Base-by-base conservation (phyloP, 2,113 vertebrate genomes). In the Campylorhamphus procurvoides region DNA sequence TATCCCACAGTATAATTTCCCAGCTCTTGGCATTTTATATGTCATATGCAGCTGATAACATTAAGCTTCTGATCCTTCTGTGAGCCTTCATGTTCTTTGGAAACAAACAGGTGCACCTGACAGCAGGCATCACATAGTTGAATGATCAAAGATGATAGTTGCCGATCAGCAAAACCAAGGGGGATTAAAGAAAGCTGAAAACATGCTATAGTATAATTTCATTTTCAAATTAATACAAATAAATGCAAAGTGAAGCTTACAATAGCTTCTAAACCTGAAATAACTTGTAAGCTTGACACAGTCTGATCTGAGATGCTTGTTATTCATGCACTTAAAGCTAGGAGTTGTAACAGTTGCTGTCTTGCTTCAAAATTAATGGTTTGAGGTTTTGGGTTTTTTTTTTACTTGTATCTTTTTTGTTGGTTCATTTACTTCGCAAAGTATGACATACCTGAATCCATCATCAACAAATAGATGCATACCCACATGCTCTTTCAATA, bases 141-240 rank as follows among this genome's bases (percentile, higher is more conserved):
- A 78, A 50, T 64, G 59, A 82, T 79, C 69, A 87, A 85, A 89
- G 25, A 71, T 66, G 60, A 55, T n/a, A 18, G 27, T 0, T 81
- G 63, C 23, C 90, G 58, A 72, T 91, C 79, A 92, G 28, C 7
- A 74, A 92, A 93, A 83, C 2, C 25, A 50, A 25, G 23, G 18
- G 84, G 53, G 39, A 79, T 82, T 95, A 74, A 22, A 89, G 33
- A 63, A 85, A 68, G 23, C 16, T 42, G 27, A 84, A 71, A 82
- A 81, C 33, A 73, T 13, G 15, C 4, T 53, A 25, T 35, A 62
- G 7, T 39, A 7, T 31, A 56, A 84, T 87, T 89, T 75, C 63
- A 84, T 75, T 93, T 87, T 89, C 62, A 93, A 85, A 78, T 64
- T 49, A 64, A 95, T 60, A 81, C 7, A 88, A 46, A 68, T 87